These are phyloP conservation scores for Porites lutea DNA, from an alignment of 64 coral and sea anemone species.

Conservation along the genomic window DNA sequence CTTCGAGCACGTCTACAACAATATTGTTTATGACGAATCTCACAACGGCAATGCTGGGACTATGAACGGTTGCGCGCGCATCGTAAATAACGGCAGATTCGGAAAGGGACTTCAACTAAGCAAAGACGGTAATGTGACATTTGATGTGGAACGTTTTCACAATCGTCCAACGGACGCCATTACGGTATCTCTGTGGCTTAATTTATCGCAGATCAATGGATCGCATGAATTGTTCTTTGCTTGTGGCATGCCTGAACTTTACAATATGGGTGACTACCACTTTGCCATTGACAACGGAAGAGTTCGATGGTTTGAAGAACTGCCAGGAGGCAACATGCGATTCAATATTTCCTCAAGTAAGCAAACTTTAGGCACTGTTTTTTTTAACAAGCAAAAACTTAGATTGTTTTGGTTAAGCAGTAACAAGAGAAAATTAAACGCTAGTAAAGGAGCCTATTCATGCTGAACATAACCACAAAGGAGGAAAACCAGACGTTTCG, in stretches of 20 bases:
- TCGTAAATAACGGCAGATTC: conserved; percentile 80
- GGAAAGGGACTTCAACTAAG: conserved; percentile 76
- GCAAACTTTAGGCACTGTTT: neutral
- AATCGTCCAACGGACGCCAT: conserved; percentile 92
- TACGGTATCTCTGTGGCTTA: conserved; percentile 88
- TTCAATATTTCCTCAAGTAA: conserved; percentile 91
- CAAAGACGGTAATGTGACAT: conserved; percentile 79
- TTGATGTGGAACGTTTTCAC: conserved; percentile 81
- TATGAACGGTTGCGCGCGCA: conserved; percentile 61
- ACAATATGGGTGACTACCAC: conserved; percentile 85
- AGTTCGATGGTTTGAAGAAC: conserved; percentile 70
- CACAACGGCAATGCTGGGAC: conserved; percentile 91
- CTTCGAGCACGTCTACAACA: conserved; percentile 81
- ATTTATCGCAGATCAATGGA: conserved; percentile 73
- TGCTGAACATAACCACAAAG: too few relatives aligned
- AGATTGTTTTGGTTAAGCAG: too few relatives aligned
- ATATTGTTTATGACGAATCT: conserved; percentile 79
- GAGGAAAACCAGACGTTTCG: too few relatives aligned
- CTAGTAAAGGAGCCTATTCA: too few relatives aligned
- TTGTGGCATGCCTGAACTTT: conserved; percentile 73
- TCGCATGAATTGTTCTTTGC: conserved; percentile 89
- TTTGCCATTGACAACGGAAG: conserved; percentile 74
- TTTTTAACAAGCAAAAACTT: neutral
- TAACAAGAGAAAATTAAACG: too few relatives aligned
- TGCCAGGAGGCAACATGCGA: conserved; percentile 11